Conservation (phyloP, 2,113 vertebrate species). For the Thermophis baileyi region DNA sequence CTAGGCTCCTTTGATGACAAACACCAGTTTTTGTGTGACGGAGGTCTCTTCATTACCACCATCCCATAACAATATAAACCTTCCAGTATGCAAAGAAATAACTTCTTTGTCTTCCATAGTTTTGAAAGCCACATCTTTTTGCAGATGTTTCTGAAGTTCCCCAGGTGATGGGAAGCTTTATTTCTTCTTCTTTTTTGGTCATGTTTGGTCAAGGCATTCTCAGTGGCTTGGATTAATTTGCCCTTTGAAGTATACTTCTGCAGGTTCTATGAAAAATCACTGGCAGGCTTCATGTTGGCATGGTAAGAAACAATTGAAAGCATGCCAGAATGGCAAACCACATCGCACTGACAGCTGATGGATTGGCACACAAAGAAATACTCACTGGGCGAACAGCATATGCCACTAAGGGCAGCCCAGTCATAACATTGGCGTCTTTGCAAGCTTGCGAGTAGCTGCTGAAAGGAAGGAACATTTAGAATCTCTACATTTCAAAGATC, state of each 20-base stretch:
- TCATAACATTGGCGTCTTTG: background rate
- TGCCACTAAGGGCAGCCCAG: background rate
- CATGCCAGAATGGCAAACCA: background rate
- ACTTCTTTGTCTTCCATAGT: background rate
- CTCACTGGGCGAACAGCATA: background rate
- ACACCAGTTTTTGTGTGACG: background rate
- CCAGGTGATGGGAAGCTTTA: background rate
- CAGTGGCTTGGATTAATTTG: background rate
- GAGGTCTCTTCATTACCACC: background rate
- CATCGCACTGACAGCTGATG: conserved; percentile 3
- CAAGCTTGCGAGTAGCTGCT: background rate
- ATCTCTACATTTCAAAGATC: conserved; percentile 27
- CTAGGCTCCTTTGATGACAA: background rate
- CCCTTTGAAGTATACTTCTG: background rate
- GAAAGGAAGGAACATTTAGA: background rate
- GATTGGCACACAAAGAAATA: background rate
- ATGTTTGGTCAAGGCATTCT: background rate
- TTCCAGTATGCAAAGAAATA: background rate
- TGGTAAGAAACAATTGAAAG: background rate
- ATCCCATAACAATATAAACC: background rate
- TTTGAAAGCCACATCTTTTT: background rate
- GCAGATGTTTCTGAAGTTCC: background rate
- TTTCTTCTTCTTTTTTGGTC: background rate
- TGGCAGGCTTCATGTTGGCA: background rate
- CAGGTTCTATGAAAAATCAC: background rate